These are phyloP conservation scores for Tachyglossus aculeatus DNA, from an alignment of 2,797 vertebrate genomes.

Conservation along the genomic window DNA sequence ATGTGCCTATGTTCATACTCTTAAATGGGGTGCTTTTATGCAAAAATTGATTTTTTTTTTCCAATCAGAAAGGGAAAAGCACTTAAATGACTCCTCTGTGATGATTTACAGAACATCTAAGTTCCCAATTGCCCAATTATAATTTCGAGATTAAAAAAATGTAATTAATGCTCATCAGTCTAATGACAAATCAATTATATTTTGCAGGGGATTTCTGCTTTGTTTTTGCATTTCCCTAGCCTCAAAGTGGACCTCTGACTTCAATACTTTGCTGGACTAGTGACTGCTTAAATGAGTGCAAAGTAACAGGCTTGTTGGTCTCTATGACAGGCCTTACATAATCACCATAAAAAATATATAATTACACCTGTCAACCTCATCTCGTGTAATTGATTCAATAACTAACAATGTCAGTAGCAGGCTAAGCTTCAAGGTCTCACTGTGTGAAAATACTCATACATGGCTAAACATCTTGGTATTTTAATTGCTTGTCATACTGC, in stretches of 20 bases:
- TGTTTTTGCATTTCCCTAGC: slow-evolving; percentile 54
- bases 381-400: slow-evolving; percentile 85
- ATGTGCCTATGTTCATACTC: too few relatives aligned
- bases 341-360: slow-evolving; percentile 84
- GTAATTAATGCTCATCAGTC: slow-evolving; percentile 32
- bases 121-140: slow-evolving; percentile 14
- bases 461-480: slow-evolving; percentile 78
- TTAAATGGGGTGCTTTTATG: too few relatives aligned
- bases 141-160: slow-evolving; percentile 24
- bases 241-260: slow-evolving; percentile 56
- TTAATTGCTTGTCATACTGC: slow-evolving; percentile 81
- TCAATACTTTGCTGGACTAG: slow-evolving; percentile 73
- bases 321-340: slow-evolving; percentile 77
- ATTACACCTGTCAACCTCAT: slow-evolving; percentile 88
- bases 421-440: slow-evolving; percentile 75
- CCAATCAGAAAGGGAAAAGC: too few relatives aligned
- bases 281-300: slow-evolving; percentile 70
- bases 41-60: too few relatives aligned
- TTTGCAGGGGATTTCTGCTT: slow-evolving; percentile 43
- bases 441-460: slow-evolving; percentile 80
- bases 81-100: neutral
- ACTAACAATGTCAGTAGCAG: slow-evolving; percentile 75
- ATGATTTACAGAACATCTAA: slow-evolving; percentile 12
- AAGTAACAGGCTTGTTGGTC: slow-evolving; percentile 75
- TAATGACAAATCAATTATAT: slow-evolving; percentile 59